phyloP scores from a whole-genome alignment of 1,140 invertebrate genomes.

The Heliconius eleuchia region DNA sequence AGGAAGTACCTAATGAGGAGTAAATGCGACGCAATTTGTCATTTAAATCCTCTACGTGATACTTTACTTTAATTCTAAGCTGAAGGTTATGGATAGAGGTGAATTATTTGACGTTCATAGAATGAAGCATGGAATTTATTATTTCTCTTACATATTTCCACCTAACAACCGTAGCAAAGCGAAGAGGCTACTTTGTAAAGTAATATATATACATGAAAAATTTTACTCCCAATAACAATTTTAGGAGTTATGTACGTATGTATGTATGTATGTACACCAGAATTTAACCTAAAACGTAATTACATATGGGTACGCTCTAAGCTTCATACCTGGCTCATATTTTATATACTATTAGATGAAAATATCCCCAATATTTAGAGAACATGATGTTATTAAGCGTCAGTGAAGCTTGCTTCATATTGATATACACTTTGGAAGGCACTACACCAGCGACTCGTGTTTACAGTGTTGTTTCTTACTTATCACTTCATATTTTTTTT shows the following conservation, averaged over 20 bases:
- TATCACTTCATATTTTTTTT: too few species aligned
- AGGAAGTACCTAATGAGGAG: conserved; percentile 7
- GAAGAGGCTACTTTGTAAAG: too few species aligned
- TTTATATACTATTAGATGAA: not conserved
- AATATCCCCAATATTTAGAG: not conserved
- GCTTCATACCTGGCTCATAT: not conserved
- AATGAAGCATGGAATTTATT: too few species aligned
- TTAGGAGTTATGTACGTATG: not conserved
- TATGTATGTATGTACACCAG: not conserved
- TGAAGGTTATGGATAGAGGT: not conserved
- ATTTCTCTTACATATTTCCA: too few species aligned
- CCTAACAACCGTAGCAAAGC: too few species aligned
- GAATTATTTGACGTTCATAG: too few species aligned
- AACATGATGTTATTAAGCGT: not conserved
- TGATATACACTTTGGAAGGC: not conserved
- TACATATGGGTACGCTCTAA: not conserved
- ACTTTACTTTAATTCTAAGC: not conserved
- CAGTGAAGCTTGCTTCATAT: not conserved
- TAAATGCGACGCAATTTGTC: conserved; percentile 6
- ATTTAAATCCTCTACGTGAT: not conserved
- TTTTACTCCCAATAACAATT: not conserved
- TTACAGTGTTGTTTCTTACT: too few species aligned
- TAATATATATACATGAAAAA: not conserved
- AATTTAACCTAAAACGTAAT: not conserved
- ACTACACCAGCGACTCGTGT: too few species aligned